These are phyloP conservation scores for Sebastes alutus DNA, from an alignment of 2,797 vertebrate genomes.

Conservation along the genomic window DNA sequence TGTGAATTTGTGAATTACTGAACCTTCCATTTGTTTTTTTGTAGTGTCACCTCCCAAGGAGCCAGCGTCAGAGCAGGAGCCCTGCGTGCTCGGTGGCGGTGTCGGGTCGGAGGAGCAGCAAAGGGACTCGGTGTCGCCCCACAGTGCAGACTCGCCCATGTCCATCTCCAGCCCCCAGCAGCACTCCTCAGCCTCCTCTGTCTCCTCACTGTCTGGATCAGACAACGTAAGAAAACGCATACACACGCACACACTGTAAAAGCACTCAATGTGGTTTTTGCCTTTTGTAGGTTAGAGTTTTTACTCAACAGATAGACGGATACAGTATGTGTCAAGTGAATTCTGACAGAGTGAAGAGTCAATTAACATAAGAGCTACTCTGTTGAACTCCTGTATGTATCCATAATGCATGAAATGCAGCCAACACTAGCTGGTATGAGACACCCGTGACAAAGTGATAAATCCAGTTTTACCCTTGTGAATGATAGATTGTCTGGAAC, in stretches of 20 bases:
- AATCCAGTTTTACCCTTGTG: not conserved
- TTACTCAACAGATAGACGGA: not conserved
- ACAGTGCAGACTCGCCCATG: constrained; percentile 88
- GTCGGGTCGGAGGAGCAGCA: constrained; percentile 83
- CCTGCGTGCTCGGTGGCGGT: constrained; percentile 40
- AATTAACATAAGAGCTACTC: not conserved
- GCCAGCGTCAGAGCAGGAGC: constrained; percentile 32
- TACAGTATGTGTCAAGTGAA: not conserved
- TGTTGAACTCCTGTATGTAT: not conserved
- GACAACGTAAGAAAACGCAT: constrained; percentile 88
- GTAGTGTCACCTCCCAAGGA: constrained; percentile 65
- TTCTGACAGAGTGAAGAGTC: not conserved
- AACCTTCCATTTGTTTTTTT: not conserved
- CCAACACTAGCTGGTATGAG: not conserved
- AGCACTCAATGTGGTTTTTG: not conserved
- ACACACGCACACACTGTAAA: not conserved
- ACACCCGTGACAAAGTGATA: not conserved
- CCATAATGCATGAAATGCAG: not conserved
- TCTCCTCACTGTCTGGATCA: constrained; percentile 94
- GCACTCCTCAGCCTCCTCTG: constrained; percentile 92
- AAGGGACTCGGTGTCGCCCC: constrained; percentile 86
- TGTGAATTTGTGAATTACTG: not conserved
- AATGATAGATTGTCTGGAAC: not conserved
- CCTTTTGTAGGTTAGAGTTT: not conserved
- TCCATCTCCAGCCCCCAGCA: constrained; percentile 91